Evolutionary conservation across 2,113 vertebrate species (phyloP), one percentile per base, ranked within the genome.

Genomic region (Psephotus haematonotus): DNA sequence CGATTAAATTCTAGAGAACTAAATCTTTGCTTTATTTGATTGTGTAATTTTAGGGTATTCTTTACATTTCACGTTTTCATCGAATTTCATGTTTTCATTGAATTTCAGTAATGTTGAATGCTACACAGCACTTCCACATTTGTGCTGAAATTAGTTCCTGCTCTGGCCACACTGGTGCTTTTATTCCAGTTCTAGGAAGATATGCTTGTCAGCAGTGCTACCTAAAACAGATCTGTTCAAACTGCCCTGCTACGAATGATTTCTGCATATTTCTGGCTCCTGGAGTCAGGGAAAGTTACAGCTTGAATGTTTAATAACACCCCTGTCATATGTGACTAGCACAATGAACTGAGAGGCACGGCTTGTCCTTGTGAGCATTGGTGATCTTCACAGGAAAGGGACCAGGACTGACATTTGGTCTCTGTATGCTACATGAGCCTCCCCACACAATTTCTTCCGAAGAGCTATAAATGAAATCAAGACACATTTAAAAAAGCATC

Each of bases 341-440:
- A 80, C 41, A 76, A 85, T 24, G 89, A 76, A 46, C 47, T 0
- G 0, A 82, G 69, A 69, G 35, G 33, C 44, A 18, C 1, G 4
- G 74, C 15, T 35, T 53, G 53, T 60, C 53, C 59, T 41, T 65
- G 39, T 35, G 53, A 78, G 16, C 23, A 25, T 18, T 50, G 31
- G 31, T 57, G 57, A 47, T 8, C 60, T 52, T 78, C 35, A 24
- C 20, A 55, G 47, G 11, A 72, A 76, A n/a, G 19, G 28, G 3
- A 82, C 16, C 1, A 1, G 35, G 57, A 41, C 2, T 55, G 44
- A 17, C 0, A 1, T 41, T 55, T 3, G 4, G 28, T 49, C 28
- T 68, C 47, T 28, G 60, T 35, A 4, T 29, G 37, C n/a, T 74
- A 9, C 15, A 29, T 68, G 65, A 86, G 19, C 52, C 28, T 31